phyloP scores from a whole-genome alignment of 2,888 invertebrate species.

The Laothoe populi region DNA sequence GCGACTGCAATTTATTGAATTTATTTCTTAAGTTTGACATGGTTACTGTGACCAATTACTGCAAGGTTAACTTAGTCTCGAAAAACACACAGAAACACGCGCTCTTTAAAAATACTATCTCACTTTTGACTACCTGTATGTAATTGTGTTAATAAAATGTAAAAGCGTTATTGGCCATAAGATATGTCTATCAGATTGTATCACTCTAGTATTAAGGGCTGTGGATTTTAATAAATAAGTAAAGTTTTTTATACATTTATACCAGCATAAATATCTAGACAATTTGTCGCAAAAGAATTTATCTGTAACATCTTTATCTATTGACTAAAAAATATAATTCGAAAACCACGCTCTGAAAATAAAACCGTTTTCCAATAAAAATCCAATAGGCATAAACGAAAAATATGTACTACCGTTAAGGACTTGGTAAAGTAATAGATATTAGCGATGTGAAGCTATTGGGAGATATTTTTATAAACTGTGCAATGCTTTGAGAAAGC shows the following conservation, averaged over 20 bases:
- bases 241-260: not conserved
- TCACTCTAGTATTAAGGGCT: too few relatives aligned
- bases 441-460: not conserved
- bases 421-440: not conserved
- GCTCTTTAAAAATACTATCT: too few relatives aligned
- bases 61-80: too few relatives aligned
- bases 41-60: too few relatives aligned
- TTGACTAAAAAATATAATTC: constrained; percentile 17
- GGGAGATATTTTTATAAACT: not conserved
- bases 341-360: constrained; percentile 9
- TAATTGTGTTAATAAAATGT: too few relatives aligned
- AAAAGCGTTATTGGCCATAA: too few relatives aligned
- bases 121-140: too few relatives aligned
- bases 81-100: too few relatives aligned
- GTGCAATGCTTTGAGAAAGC: too few relatives aligned
- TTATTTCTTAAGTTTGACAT: too few relatives aligned
- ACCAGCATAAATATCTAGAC: not conserved
- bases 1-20: too few relatives aligned
- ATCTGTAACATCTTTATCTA: constrained; percentile 6
- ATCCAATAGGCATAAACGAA: constrained; percentile 27
- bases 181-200: too few relatives aligned
- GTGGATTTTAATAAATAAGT: not conserved
- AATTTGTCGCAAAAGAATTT: not conserved
- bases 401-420: constrained; percentile 17
- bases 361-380: constrained; percentile 23